Base-by-base conservation (phyloP, 2,888 invertebrate genomes). In the Hydrotaea cyrtoneurina region DNA sequence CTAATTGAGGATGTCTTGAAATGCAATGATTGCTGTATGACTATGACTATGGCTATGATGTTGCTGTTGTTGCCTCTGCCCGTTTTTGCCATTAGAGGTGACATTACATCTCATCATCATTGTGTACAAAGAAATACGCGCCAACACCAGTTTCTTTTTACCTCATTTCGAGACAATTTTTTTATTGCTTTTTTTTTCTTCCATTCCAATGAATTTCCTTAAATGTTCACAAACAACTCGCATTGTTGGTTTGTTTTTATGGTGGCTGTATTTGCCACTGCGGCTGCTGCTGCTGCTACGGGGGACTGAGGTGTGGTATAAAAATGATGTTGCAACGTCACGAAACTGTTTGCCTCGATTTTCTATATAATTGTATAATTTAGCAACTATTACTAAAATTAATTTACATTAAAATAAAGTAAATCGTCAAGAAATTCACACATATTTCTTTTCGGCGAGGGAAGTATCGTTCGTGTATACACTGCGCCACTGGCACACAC, bases 1-100 rank as follows among this genome's bases (percentile, higher is more conserved):
- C 80, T 74, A 80, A 75, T 80, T 74, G 80, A 69, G 80, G 74
- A 80, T 75, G 74, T 74, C 69, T 75, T 46, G 5, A 59, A 69
- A 74, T 64, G 72, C 43, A 17, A 7, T 80, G 36, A 57, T 50
- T 72, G 71, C n/a, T 77, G 59, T 64, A 39, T 43, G 43, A 10
- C 39, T 64, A 39, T 73, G 73, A 62, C 36, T 57, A 4, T 55
- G 55, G 0, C 23, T 31, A 23, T 13, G 15, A 26, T 17, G 21
- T 23, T 57, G 19, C 17, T 76, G 23, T 46, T 74, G 19, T 46
- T 46, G 43, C 46, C 55, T 0, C 19, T 36, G 36, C n/a, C 26
- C 46, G 2, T 50, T 50, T 26, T 43, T 50, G 5, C 71, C 64
- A 62, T 76, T 66, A 26, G 19, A 78, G 50, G 71, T 72, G 71